Percentiles rank a stretch among this genome's conserved stretches.
phyloP scores from a whole-genome alignment of 2,888 invertebrate genomes.

The Rhodophaea formosa region DNA sequence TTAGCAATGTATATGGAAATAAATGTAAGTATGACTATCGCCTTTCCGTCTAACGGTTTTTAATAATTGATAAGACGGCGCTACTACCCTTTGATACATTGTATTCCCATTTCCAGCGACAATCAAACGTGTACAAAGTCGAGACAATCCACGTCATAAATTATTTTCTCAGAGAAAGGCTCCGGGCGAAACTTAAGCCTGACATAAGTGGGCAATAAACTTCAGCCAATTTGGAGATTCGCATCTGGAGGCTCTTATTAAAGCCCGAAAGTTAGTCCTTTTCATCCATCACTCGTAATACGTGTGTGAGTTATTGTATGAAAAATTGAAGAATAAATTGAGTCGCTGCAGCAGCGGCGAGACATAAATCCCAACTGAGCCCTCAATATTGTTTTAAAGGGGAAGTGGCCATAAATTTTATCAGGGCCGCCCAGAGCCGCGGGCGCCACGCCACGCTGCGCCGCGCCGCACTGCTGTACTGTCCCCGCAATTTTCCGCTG shows the following conservation, averaged over 20 bases:
- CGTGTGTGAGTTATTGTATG: constrained; percentile 82
- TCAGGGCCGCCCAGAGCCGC: constrained; percentile 74
- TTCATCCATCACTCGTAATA: constrained; percentile 82
- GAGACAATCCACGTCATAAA: constrained; percentile 77
- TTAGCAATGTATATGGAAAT: neutral
- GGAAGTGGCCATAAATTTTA: constrained; percentile 82
- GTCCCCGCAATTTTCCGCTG: constrained; percentile 27
- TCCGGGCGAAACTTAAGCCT: constrained; percentile 79
- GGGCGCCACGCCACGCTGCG: constrained; percentile 39
- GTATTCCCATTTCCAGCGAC: constrained; percentile 48
- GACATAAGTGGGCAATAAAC: constrained; percentile 82
- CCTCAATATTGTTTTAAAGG: constrained; percentile 83
- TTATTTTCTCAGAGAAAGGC: constrained; percentile 78
- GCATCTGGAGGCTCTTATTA: constrained; percentile 82
- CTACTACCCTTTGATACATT: constrained; percentile 29
- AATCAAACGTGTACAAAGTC: constrained; percentile 70
- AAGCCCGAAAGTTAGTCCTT: constrained; percentile 82
- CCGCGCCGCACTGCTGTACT: constrained; percentile 35
- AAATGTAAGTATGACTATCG: no score
- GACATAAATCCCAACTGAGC: constrained; percentile 82
- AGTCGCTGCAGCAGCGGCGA: constrained; percentile 81
- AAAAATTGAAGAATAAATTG: constrained; percentile 82
- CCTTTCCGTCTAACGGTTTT: neutral
- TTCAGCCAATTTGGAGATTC: constrained; percentile 82
- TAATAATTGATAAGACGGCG: neutral